phyloP scores from a whole-genome alignment of 2,888 invertebrate genomes.

The Ditula angustiorana region DNA sequence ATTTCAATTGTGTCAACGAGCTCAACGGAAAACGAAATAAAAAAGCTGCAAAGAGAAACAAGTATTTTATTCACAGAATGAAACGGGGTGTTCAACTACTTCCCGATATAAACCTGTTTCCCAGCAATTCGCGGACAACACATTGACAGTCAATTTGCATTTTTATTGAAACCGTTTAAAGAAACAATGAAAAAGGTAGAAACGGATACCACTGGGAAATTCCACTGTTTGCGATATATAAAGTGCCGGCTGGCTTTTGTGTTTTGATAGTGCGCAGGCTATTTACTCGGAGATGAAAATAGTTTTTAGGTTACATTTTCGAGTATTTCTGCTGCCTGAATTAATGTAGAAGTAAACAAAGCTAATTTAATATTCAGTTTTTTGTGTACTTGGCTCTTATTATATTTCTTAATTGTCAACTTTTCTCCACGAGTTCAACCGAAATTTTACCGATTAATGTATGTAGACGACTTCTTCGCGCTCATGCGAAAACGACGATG shows the following conservation, averaged over 20 bases:
- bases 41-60: constrained; percentile 28
- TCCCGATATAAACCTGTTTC: constrained; percentile 68
- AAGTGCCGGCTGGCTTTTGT: constrained; percentile 21
- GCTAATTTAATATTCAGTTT: too few relatives aligned
- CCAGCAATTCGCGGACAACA: constrained; percentile 64
- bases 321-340: too few relatives aligned
- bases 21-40: neutral
- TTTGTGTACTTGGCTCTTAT: too few relatives aligned
- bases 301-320: too few relatives aligned
- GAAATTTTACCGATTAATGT: too few relatives aligned
- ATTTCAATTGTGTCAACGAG: too few relatives aligned
- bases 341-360: too few relatives aligned
- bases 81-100: constrained; percentile 57
- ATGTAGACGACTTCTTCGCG: too few relatives aligned
- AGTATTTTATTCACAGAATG: constrained; percentile 32
- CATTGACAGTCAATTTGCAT: constrained; percentile 75
- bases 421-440: too few relatives aligned
- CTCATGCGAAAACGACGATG: too few relatives aligned
- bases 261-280: constrained; percentile 8
- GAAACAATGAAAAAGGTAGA: constrained; percentile 65
- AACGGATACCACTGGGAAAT: constrained; percentile 40
- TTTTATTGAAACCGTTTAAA: constrained; percentile 80
- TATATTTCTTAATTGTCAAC: too few relatives aligned
- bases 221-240: constrained; percentile 27
- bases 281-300: neutral